phyloP scores from a whole-genome alignment of 2,797 vertebrate genomes.

The Poeciliopsis presidionis region DNA sequence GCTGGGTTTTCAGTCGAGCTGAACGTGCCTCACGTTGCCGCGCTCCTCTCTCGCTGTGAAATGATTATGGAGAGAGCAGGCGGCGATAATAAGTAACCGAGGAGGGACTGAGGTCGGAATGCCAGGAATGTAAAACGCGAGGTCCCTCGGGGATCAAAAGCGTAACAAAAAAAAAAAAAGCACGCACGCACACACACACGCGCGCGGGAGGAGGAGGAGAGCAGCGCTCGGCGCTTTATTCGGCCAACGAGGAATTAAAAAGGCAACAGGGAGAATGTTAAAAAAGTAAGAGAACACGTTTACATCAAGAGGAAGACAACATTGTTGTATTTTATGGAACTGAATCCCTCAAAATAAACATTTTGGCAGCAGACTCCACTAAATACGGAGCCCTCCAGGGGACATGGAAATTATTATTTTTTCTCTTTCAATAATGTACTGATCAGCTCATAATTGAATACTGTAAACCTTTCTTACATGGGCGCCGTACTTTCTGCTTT shows the following conservation, averaged over 20 bases:
- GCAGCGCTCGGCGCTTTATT: slow-evolving; percentile 38
- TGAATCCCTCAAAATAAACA: neutral
- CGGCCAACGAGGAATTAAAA: slow-evolving; percentile 34
- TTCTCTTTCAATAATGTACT: too few relatives aligned
- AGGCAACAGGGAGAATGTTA: slow-evolving; percentile 4
- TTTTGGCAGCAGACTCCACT: too few relatives aligned
- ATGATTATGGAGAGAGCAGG: slow-evolving; percentile 69
- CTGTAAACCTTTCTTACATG: too few relatives aligned
- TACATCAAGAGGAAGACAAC: neutral
- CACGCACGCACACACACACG: slow-evolving; percentile 50
- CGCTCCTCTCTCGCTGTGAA: slow-evolving; percentile 66
- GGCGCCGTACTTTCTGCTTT: too few relatives aligned
- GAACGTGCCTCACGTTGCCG: slow-evolving; percentile 60
- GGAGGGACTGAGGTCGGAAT: slow-evolving; percentile 88
- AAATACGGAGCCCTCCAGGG: too few relatives aligned
- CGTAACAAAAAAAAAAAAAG: slow-evolving; percentile 58
- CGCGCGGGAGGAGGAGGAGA: slow-evolving; percentile 29
- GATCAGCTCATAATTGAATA: too few relatives aligned
- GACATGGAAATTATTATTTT: too few relatives aligned
- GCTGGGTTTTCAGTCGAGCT: slow-evolving; percentile 22
- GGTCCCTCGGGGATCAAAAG: slow-evolving; percentile 90
- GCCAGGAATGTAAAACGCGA: slow-evolving; percentile 91
- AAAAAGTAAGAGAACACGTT: neutral
- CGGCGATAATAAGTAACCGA: slow-evolving; percentile 84
- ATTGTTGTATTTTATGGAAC: neutral